Conservation (phyloP, 2,797 vertebrate genomes). For the Apogon hyalosoma region DNA sequence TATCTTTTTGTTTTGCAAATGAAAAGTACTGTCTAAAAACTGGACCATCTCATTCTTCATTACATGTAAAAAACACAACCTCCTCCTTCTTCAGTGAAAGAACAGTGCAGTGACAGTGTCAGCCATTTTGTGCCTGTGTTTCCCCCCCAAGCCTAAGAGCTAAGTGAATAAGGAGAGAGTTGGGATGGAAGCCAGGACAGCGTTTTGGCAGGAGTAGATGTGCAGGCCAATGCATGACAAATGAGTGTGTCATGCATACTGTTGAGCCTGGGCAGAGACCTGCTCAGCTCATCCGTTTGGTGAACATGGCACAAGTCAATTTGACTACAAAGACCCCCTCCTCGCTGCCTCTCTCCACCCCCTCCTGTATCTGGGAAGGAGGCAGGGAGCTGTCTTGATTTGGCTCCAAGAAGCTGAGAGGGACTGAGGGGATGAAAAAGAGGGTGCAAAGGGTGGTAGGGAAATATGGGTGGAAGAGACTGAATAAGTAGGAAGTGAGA, state of each 20-base stretch:
- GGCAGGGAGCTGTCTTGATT: slow-evolving; percentile 36
- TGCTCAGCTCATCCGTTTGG: slow-evolving; percentile 61
- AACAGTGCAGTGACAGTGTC: slow-evolving; percentile 43
- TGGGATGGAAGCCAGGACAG: slow-evolving; percentile 68
- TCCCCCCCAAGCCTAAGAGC: slow-evolving; percentile 43
- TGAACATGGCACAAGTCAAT: slow-evolving; percentile 72
- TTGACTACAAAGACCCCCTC: slow-evolving; percentile 65
- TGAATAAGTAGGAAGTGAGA: slow-evolving; percentile 19
- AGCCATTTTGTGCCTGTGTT: slow-evolving; percentile 74
- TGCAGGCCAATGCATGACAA: slow-evolving; percentile 71
- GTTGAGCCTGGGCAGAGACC: slow-evolving; percentile 51
- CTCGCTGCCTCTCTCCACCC: slow-evolving; percentile 3
- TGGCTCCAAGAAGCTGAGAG: slow-evolving; percentile 21
- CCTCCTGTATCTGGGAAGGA: slow-evolving; percentile 18
- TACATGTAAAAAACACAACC: background rate
- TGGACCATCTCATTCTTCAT: slow-evolving; percentile 15
- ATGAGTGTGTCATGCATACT: slow-evolving; percentile 72
- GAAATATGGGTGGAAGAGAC: slow-evolving; percentile 28
- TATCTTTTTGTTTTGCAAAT: background rate
- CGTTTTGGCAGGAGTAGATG: slow-evolving; percentile 65
- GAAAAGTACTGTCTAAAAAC: background rate
- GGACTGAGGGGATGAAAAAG: slow-evolving; percentile 19
- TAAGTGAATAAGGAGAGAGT: slow-evolving; percentile 60
- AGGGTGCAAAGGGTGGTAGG: slow-evolving; percentile 12
- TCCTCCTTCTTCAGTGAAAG: slow-evolving; percentile 29